Evolutionary conservation across 1,140 invertebrate genomes (phyloP), one percentile per base, ranked within the genome.

Genomic region (Aphis gossypii): DNA sequence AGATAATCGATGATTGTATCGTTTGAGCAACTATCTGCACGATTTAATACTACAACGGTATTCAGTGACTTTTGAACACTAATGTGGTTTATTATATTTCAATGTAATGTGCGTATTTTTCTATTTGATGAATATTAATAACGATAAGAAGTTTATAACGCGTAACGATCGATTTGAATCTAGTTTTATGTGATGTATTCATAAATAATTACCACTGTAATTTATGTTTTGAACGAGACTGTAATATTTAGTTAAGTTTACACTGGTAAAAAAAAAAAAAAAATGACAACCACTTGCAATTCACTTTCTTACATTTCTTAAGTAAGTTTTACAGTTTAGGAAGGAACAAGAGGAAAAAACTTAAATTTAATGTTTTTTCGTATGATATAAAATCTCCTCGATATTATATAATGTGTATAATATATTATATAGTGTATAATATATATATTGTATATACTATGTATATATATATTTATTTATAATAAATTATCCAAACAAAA

Each of bases 41-140:
- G 83, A 84, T 44, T 44, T 46, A 83, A 38, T 83, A 20, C 44
- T 86, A 11, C 38, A 14, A 86, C 25, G 38, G 9, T 86, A 23
- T 30, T 44, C 25, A 14, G 84, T 41, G 41, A 86, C 41, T 46
- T 86, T 46, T 25, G 38, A 84, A 84, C 23, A 44, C 41, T 84
- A 76, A 83, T 38, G 76, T 83, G 76, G 35, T 83, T 83, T 83
- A 83, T 38, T 83, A 1, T 83, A 20, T 83, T 83, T 83, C 35
- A 21, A 83, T 83, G n/a, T n/a, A 76, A n/a, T n/a, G n/a, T n/a
- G 60, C n/a, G 30, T n/a, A 76, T 76, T 76, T 76, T 76, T 76
- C 30, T 76, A 18, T n/a, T 76, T n/a, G 30, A 76, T 35, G n/a
- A 76, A 76, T 76, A 76, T n/a, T n/a, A 76, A 76, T n/a, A 76